Base-by-base conservation (phyloP, 1,140 invertebrate species). In the Orchesella cincta region DNA sequence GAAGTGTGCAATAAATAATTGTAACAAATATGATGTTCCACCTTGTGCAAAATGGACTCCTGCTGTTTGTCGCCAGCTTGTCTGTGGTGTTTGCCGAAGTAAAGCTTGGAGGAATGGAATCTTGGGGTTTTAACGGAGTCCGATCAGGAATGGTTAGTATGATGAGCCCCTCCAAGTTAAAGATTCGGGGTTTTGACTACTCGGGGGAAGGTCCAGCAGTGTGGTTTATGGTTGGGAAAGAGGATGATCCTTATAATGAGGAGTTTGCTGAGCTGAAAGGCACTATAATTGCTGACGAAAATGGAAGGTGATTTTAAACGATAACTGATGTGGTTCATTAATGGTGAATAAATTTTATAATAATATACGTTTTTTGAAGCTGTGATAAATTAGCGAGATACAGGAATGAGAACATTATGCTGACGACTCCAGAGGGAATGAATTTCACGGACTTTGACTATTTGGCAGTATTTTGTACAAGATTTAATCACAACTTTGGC, bases 401-500 rank as follows among this genome's bases (percentile, higher is more conserved):
- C 71, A 67, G 39, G 23, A 33, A 39, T 28, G 75, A 79, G 29
- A 73, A 78, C 23, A 77, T 82, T 8, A 76, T 29, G 28, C 34
- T 82, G 0, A 77, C 76, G 1, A 46, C 80, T 1, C 81, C 81
- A 1, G 73, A 73, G 29, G 77, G 77, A 26, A 76, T 82, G 81
- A 80, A 80, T 39, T 78, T 78, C 72, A 76, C 67, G 2, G 78
- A 80, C 72, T 77, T 75, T 31, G 35, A 73, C 36, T 82, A 80
- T 51, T 34, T 82, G 12, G 78, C 79, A 12, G 39, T 82, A 3
- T 82, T 74, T 46, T 82, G 81, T 26, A 46, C 80, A 0, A 23
- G 79, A 18, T 80, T 80, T 51, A 82, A 82, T 34, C 81, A 82
- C 34, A 82, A 82, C 52, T 82, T 82, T 70, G 81, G 79, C 12